Evolutionary conservation across 2,797 vertebrate genomes (phyloP), one percentile per base, ranked within the genome.

Genomic region (Sebastes vulpes): DNA sequence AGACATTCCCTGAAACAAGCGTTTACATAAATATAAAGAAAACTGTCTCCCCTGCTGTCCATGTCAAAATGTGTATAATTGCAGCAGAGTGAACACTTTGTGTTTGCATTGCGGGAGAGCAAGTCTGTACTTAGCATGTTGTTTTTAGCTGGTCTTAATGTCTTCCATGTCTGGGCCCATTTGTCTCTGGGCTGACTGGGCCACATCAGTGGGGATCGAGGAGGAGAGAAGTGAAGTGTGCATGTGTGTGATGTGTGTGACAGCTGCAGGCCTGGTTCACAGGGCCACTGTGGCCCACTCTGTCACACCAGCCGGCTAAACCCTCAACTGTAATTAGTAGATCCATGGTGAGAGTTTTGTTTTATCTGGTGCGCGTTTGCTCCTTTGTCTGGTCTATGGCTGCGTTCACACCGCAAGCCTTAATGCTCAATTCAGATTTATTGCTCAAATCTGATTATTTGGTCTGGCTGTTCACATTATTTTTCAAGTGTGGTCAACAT

Each of bases 41-140:
- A 84, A 57, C 82, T 46, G 60, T 84, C 83, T 86, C 70, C 58
- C 85, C 89, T 75, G 85, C 88, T 56, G 81, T 82, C 84, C 70
- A 77, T 89, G 85, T 91, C 86, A 87, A 77, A 90, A 91, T 82
- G 87, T 90, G 85, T 85, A 82, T 77, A 82, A 88, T 73, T 78
- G 85, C 77, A 84, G 68, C 82, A 60, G 75, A 92, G 84, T 79
- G 84, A 92, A 90, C 88, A 88, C 85, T 92, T 92, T 88, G 87
- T 93, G 92, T 93, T 93, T 90, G 90, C 87, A 64, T 92, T 90
- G 91, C 77, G 90, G 92, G 90, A 93, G 86, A 93, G 88, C 71
- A 60, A 93, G 83, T 89, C 93, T 94, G 89, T 95, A 96, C 87
- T 96, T 96, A 92, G 75, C 90, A 87, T 94, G 93, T 94, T 92